Base-by-base conservation (phyloP, 2,888 invertebrate genomes). In the Lasioglossum leucozonium region DNA sequence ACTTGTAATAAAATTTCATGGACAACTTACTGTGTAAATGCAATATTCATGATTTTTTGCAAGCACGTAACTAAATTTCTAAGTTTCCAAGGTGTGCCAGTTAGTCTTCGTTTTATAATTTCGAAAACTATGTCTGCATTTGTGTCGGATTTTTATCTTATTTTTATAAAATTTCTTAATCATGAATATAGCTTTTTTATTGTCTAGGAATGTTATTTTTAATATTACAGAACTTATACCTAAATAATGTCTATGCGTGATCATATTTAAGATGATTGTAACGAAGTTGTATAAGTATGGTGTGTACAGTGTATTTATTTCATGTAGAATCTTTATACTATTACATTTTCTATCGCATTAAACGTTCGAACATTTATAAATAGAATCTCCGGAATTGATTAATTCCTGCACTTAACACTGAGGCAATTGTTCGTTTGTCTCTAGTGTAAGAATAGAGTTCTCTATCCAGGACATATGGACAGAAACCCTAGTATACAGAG, bases 401-500 rank as follows among this genome's bases (percentile, higher is more conserved):
- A n/a, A 55, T n/a, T 55, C 0, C 55, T n/a, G 11, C n/a, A n/a
- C 22, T 8, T n/a, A 51, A 10, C 51, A 58, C 1, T 74, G 0
- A 8, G 87, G 86, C 76, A 89, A 77, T 37, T 78, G 26, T 74
- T 88, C 86, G 6, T 86, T 81, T 26, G 71, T 82, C 72, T 93
- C 91, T 40, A 93, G 69, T 51, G 82, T 89, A 0, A 87, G 73
- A 40, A 93, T 91, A n/a, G 93, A 88, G n/a, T 93, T 88, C 82
- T 93, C 92, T 81, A 95, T 92, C 94, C 94, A 95, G 4, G 69
- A 47, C 40, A 94, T 91, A 82, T 95, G 94, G 37, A 72, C 88
- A 0, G 94, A 92, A 47, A 95, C 83, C 88, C 86, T 87, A 2
- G 95, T 95, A 73, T 94, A 95, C 30, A 95, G 89, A 26, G 95